Evolutionary conservation across 2,113 vertebrate genomes (phyloP), one percentile per base, ranked within the genome.

Genomic region (Orthonyx spaldingii): DNA sequence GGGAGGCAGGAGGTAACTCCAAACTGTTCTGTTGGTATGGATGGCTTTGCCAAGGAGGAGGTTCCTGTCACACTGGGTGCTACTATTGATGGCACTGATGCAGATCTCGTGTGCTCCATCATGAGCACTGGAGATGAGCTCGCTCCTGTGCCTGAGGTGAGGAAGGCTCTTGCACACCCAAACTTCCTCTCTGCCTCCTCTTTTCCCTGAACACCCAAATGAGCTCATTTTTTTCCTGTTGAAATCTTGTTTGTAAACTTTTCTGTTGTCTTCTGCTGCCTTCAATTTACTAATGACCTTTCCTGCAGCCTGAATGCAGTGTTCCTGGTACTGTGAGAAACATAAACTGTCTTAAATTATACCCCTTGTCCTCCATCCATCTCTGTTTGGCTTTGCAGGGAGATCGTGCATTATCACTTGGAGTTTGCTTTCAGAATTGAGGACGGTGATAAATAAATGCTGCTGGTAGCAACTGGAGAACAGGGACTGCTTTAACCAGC

Each of bases 231-330:
- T 87, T 71, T 60, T 6, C 19, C 44, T 42, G 18, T 66, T 53
- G 56, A 77, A 83, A 47, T 64, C 21, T 60, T 91, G 41, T 92
- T 91, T 92, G 64, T 70, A 94, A 93, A 89, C 68, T 89, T 72
- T 79, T 47, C 63, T 52, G 15, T 82, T 90, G 32, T 80, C 52
- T 93, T 95, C 59, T 7, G 4, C 46, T 84, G 79, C 46, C 76
- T 91, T 90, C 79, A 81, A 52, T 92, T 92, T 89, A 35, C 60
- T 68, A 55, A 55, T 71, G 79, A 88, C 88, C 83, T 96, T 94
- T 93, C 76, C 50, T 42, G 35, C 64, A 89, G 80, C 33, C 50
- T 74, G 71, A 93, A 55, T 81, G 71, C 59, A 28, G 32, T 10
- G 39, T 27, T 90, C 75, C 55, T 52, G 60, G 24, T 88, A 23